These are phyloP conservation scores for Periparus ater DNA, from an alignment of 2,797 vertebrate species.

Conservation along the genomic window DNA sequence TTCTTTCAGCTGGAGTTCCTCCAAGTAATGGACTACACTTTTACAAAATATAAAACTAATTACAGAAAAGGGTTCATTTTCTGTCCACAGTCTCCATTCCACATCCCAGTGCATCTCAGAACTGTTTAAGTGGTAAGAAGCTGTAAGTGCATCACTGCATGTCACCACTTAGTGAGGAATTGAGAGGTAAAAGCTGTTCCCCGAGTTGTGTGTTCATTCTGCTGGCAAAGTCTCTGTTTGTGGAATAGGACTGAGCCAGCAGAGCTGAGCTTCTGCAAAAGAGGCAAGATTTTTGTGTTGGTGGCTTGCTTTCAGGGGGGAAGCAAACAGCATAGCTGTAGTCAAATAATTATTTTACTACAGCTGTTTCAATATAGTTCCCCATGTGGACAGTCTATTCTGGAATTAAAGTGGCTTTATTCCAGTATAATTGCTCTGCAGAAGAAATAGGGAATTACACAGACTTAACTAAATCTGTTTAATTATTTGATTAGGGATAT, in stretches of 20 bases:
- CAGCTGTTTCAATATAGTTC: constrained; percentile 29
- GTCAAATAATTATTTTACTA: constrained; percentile 52
- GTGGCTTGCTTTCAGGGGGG: background rate
- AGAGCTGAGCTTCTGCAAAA: background rate
- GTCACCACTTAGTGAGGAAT: background rate
- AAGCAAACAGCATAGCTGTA: background rate
- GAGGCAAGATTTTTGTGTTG: background rate
- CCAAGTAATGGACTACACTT: background rate
- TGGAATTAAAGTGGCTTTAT: constrained; percentile 35
- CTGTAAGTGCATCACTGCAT: background rate
- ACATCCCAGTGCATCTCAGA: background rate
- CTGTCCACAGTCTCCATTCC: background rate
- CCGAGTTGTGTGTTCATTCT: background rate
- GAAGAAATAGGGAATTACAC: background rate
- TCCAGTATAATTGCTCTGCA: constrained; percentile 10
- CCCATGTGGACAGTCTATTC: constrained; percentile 20
- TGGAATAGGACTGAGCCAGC: background rate
- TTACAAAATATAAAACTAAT: accelerated
- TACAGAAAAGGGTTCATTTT: background rate
- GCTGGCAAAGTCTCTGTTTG: background rate
- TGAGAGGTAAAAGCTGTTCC: background rate
- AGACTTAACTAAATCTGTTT: constrained; percentile 20
- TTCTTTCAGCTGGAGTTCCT: background rate
- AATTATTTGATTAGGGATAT: constrained; percentile 6
- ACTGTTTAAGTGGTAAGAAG: background rate